Conservation (phyloP, 2,113 vertebrate genomes). For the Donacobius atricapilla region DNA sequence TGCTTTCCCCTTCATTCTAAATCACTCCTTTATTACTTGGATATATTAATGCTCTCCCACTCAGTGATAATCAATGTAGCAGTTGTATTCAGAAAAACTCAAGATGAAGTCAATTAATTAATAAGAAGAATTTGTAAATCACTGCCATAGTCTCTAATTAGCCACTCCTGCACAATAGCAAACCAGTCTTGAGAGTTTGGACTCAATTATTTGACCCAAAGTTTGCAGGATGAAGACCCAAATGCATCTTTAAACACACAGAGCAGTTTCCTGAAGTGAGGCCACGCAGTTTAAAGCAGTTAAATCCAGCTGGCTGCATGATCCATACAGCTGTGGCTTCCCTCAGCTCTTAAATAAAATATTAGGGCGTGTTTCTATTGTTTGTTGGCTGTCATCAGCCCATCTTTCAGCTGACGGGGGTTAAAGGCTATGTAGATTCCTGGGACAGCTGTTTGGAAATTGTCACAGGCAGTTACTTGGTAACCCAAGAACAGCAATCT, state of each 20-base stretch:
- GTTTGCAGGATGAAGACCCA: neutral
- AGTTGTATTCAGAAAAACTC: neutral
- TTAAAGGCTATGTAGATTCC: slow-evolving; percentile 72
- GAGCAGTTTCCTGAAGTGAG: neutral
- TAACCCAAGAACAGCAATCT: slow-evolving; percentile 60
- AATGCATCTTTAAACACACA: neutral
- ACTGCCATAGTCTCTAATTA: neutral
- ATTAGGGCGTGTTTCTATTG: slow-evolving; percentile 68
- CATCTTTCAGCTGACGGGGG: slow-evolving; percentile 58
- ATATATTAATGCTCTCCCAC: neutral
- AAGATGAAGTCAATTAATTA: neutral
- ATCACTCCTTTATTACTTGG: neutral
- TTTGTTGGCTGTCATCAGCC: slow-evolving; percentile 60
- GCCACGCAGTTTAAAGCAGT: slow-evolving; percentile 22
- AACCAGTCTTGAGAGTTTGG: neutral
- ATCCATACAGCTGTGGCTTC: slow-evolving; percentile 63
- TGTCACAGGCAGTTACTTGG: slow-evolving; percentile 70
- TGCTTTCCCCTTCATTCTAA: neutral
- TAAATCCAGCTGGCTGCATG: slow-evolving; percentile 36
- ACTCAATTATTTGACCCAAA: neutral
- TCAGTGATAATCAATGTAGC: neutral
- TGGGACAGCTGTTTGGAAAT: slow-evolving; percentile 71
- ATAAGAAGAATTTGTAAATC: neutral
- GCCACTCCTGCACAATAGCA: neutral
- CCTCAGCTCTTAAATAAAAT: slow-evolving; percentile 71